A percentile compares a stretch with the other conserved stretches of the same genome.
phyloP scores from a whole-genome alignment of 2,797 vertebrate genomes.

The Spizella passerina region DNA sequence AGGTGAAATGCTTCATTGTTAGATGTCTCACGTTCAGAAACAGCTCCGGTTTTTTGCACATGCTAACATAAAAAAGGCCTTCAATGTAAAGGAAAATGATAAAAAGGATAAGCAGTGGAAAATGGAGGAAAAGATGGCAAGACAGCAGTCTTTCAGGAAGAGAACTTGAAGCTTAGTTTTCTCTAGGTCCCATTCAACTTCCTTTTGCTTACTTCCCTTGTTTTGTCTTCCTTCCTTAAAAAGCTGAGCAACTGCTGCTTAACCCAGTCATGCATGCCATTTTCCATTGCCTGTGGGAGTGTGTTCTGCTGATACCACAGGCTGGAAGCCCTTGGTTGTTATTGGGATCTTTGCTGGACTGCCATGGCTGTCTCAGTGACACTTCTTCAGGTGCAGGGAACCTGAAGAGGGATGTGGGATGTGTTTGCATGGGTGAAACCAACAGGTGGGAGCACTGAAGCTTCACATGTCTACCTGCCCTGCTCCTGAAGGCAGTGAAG shows the following conservation, averaged over 20 bases:
- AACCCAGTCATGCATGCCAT: neutral
- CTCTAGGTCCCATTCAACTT: neutral
- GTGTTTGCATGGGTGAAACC: neutral
- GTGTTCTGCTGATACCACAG: neutral
- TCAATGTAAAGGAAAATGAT: neutral
- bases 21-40: neutral
- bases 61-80: neutral
- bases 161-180: neutral
- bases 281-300: neutral
- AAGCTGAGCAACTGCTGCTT: neutral
- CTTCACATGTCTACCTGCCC: neutral
- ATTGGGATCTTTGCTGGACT: neutral
- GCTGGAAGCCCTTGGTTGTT: neutral
- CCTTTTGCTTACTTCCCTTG: neutral
- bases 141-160: neutral
- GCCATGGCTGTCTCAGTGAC: neutral
- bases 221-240: neutral
- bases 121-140: neutral
- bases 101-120: neutral
- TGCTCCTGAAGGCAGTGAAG: neutral
- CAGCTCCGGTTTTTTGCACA: neutral
- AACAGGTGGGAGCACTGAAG: neutral
- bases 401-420: neutral
- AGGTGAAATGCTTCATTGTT: neutral
- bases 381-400: neutral